Conservation (phyloP, 2,113 vertebrate species). For the Stigmatopora argus region DNA sequence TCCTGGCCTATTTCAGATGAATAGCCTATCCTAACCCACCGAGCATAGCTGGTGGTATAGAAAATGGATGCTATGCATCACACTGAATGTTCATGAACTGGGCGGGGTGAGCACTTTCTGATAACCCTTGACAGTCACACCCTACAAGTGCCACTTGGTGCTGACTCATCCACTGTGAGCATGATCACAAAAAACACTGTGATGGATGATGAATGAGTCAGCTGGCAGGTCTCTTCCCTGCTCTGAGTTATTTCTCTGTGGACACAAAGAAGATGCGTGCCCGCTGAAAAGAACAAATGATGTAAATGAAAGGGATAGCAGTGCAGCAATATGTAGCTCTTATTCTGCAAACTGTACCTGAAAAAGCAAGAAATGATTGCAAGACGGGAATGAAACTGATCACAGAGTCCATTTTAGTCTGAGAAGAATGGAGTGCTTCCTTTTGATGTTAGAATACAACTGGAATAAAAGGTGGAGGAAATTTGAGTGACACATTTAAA, state of each 20-base stretch:
- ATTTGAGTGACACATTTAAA: conserved; percentile 47
- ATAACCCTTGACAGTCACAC: conserved; percentile 35
- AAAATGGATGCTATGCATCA: neutral
- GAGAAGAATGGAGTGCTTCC: conserved; percentile 22
- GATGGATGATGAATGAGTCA: conserved; percentile 50
- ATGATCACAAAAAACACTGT: conserved; percentile 42
- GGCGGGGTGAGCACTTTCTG: conserved; percentile 43
- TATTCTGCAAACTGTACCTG: conserved; percentile 10
- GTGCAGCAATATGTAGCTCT: conserved; percentile 23
- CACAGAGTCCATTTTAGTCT: conserved; percentile 21
- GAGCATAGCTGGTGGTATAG: neutral
- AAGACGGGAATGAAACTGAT: conserved; percentile 16
- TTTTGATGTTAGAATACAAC: conserved; percentile 42
- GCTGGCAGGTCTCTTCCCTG: conserved; percentile 48
- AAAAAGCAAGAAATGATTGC: conserved; percentile 29
- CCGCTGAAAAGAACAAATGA: conserved; percentile 17
- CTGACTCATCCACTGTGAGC: conserved; percentile 54
- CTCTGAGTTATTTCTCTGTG: conserved; percentile 52
- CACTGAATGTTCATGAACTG: neutral
- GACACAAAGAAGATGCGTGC: conserved; percentile 31
- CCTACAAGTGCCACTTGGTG: conserved; percentile 28
- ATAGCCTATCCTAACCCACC: neutral
- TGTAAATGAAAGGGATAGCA: conserved; percentile 20
- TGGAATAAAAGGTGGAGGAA: conserved; percentile 28
- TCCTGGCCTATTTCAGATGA: neutral